Evolutionary conservation across 2,797 vertebrate species (phyloP).

Genomic region (Danio aesculapii): DNA sequence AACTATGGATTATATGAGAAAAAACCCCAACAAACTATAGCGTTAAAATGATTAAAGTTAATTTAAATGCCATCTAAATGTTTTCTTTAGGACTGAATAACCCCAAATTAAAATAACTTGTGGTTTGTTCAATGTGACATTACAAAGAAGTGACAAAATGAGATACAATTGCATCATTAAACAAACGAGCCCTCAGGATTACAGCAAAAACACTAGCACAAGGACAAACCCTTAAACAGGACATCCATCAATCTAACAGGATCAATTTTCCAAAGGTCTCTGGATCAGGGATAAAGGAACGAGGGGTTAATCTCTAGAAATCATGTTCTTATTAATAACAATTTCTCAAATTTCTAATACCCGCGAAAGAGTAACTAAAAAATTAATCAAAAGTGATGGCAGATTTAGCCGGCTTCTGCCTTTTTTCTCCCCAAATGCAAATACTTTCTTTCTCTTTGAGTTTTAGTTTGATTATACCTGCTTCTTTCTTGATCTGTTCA

Average conservation of each 20-base stretch:
- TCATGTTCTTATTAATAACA: conserved; percentile 87
- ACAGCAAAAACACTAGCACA: conserved; percentile 68
- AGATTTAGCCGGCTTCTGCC: conserved; percentile 72
- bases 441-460: conserved; percentile 16
- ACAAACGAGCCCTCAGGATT: conserved; percentile 70
- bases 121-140: conserved; percentile 79
- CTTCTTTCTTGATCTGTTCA: conserved; percentile 47
- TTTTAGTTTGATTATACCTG: conserved; percentile 42
- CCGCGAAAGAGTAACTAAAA: conserved; percentile 80
- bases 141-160: conserved; percentile 65
- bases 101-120: conserved; percentile 38
- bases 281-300: conserved; percentile 77
- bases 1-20: not conserved
- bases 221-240: conserved; percentile 81
- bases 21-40: not conserved
- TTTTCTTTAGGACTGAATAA: conserved; percentile 38
- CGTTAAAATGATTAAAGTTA: not conserved
- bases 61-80: conserved; percentile 22
- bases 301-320: conserved; percentile 85
- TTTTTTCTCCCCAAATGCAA: conserved; percentile 50
- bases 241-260: conserved; percentile 83
- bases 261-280: conserved; percentile 83
- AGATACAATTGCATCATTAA: conserved; percentile 76
- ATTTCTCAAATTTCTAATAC: conserved; percentile 82
- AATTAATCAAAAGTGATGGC: conserved; percentile 84